A percentile compares a stretch with the other conserved stretches of the same genome.
Conservation (phyloP, 2,113 vertebrate species). For the Sterrhoptilus dennistouni region DNA sequence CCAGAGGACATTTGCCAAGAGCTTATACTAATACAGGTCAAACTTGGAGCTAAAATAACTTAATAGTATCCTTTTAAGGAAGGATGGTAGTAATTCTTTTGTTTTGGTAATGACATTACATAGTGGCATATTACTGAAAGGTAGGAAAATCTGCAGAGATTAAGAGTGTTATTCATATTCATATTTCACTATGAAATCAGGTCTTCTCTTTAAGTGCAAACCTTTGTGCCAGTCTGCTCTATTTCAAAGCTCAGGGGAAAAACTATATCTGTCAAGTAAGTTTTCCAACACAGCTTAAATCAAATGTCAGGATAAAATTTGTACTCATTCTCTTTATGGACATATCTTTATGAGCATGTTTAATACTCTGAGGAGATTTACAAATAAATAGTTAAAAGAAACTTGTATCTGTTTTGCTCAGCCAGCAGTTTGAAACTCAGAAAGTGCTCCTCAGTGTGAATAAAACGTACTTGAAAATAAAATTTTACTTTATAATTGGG, state of each 20-base stretch:
- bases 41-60: not conserved
- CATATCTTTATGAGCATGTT: not conserved
- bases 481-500: constrained; percentile 22
- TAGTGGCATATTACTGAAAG: not conserved
- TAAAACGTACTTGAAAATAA: constrained; percentile 12
- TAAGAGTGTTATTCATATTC: not conserved
- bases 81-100: not conserved
- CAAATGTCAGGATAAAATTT: constrained; percentile 11
- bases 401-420: constrained; percentile 12
- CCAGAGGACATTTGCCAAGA: not conserved
- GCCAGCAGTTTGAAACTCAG: constrained; percentile 4
- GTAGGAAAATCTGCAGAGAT: not conserved
- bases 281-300: constrained; percentile 1
- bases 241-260: not conserved
- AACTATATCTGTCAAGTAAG: not conserved
- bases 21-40: constrained; percentile 22
- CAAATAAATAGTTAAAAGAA: constrained; percentile 36
- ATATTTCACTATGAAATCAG: not conserved
- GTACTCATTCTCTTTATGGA: constrained; percentile 6
- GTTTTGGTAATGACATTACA: constrained; percentile 26
- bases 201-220: not conserved
- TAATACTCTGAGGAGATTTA: constrained; percentile 41
- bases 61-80: not conserved
- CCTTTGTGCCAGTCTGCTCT: not conserved
- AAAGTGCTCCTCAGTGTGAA: not conserved